Evolutionary conservation across 2,113 vertebrate species (phyloP), one percentile per base, ranked within the genome.

Genomic region (Anthoscopus minutus): DNA sequence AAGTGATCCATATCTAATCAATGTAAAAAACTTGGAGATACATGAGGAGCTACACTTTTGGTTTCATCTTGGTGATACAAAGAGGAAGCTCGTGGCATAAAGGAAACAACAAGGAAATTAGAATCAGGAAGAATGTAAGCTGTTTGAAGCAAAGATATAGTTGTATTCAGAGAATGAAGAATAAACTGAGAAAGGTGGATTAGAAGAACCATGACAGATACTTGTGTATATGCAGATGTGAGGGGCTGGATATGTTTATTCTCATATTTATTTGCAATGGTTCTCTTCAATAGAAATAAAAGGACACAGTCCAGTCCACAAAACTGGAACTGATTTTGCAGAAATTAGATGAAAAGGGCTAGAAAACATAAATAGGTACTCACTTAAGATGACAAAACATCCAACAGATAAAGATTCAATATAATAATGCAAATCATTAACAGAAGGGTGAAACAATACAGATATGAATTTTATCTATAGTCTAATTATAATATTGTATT

Each of bases 311-410:
- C 76, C 78, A 93, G 22, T 33, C 61, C 33, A 86, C 18, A 15
- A 69, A 97, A 90, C 42, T 91, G 45, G 47, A 96, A 96, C 21
- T 70, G 58, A 95, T 95, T 96, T 86, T 91, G 64, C 62, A 83
- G 56, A 88, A 96, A 93, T 95, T 91, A 89, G 86, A 95, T 81
- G 30, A 91, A 97, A 88, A 85, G 19, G 10, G 47, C 13, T 14
- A 76, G 45, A 69, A 74, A 69, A 57, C 19, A 37, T 76, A 38
- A 87, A 27, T 4, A 57, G 10, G 5, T 25, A 53, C 5, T 61
- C 4, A 37, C 42, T 73, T 71, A 53, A 72, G 78, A 57, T 13
- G 30, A 42, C 28, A 73, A 94, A 72, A 51, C 9, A 50, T n/a
- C 7, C 42, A 80, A 28, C 9, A 89, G 77, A 45, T 56, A 95